These are phyloP conservation scores for Lordiphosa fenestrarum DNA, from an alignment of 2,888 invertebrate genomes.

Conservation along the genomic window DNA sequence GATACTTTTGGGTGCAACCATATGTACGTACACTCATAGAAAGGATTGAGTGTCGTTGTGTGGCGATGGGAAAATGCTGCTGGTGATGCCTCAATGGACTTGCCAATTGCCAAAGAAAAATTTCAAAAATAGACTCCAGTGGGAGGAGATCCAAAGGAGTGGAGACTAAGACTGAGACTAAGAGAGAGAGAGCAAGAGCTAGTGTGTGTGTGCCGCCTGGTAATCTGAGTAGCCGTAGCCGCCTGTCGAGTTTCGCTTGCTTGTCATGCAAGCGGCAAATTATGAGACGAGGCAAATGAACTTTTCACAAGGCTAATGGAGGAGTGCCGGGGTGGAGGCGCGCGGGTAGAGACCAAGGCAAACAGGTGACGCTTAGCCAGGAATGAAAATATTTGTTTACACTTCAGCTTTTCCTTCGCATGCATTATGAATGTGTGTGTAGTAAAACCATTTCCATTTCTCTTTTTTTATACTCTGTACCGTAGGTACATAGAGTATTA, in stretches of 20 bases:
- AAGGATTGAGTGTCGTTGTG: conserved; percentile 36
- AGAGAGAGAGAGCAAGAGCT: conserved; percentile 1
- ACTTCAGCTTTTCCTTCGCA: conserved; percentile 33
- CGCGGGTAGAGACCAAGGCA: conserved; percentile 31
- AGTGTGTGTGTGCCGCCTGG: conserved; percentile 10
- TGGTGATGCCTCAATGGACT: conserved; percentile 47
- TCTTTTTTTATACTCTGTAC: too few relatives aligned
- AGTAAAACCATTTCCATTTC: not conserved
- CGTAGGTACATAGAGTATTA: too few relatives aligned
- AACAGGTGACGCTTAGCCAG: conserved; percentile 52
- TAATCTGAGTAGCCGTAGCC: conserved; percentile 15
- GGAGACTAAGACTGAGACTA: conserved; percentile 5
- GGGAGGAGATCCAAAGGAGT: conserved; percentile 27
- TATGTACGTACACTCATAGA: conserved; percentile 7
- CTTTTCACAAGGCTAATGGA: conserved; percentile 71
- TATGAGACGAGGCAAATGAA: conserved; percentile 75
- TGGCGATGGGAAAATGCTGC: conserved; percentile 35
- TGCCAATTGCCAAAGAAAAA: conserved; percentile 32
- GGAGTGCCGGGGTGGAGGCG: conserved; percentile 43
- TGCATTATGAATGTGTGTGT: conserved; percentile 1
- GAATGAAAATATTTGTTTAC: conserved; percentile 32
- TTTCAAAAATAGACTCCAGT: conserved; percentile 61
- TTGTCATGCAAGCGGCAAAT: conserved; percentile 69
- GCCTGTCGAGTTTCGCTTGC: conserved; percentile 31
- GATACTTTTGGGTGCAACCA: conserved; percentile 48